Conservation (phyloP, 2,888 invertebrate species). For the Brachyopa scutellaris region DNA sequence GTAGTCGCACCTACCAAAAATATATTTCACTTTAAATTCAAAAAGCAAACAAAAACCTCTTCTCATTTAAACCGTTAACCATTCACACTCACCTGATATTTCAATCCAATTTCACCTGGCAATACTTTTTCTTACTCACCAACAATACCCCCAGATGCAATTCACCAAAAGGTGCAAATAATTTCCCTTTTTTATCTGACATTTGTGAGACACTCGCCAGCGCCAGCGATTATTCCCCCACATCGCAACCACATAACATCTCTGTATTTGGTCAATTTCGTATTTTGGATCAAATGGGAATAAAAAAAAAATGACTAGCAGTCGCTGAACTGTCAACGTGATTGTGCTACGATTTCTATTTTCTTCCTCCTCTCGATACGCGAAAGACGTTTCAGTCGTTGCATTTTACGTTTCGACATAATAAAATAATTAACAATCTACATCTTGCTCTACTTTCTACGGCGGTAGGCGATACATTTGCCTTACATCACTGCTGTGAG, state of each 20-base stretch:
- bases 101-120: constrained; percentile 2
- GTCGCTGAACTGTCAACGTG: constrained; percentile 61
- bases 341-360: constrained; percentile 45
- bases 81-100: not conserved
- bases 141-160: constrained; percentile 32
- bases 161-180: not conserved
- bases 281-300: constrained; percentile 32
- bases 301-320: not conserved
- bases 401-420: constrained; percentile 36
- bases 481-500: constrained; percentile 54
- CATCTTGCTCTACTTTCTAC: constrained; percentile 24
- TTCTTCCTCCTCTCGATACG: constrained; percentile 33
- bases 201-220: too few relatives aligned
- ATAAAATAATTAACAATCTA: constrained; percentile 33
- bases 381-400: constrained; percentile 32
- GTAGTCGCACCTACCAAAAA: too few relatives aligned
- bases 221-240: not conserved
- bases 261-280: constrained; percentile 35
- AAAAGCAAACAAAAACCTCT: not conserved
- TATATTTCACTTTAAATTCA: too few relatives aligned
- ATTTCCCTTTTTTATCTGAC: constrained; percentile 30
- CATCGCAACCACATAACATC: not conserved
- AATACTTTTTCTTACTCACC: not conserved
- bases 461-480: not conserved
- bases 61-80: not conserved